Base-by-base conservation (phyloP, 92 coral and sea anemone species). In the Phymanthus crucifer region DNA sequence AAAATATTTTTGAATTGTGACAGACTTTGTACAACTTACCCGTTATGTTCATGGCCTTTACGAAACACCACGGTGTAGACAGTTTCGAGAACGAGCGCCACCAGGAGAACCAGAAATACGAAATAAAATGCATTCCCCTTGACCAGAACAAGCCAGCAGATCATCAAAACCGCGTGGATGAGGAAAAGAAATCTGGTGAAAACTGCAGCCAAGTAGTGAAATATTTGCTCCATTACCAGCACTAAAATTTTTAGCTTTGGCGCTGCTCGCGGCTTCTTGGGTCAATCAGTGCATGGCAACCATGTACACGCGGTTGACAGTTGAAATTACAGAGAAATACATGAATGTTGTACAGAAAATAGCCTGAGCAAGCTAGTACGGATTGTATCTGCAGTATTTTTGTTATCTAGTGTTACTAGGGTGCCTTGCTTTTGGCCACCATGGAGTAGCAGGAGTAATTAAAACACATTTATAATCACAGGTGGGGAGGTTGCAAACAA, bases 21-120 rank as follows among this genome's bases (percentile, higher is more conserved):
- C n/a, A n/a, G n/a, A n/a, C n/a, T n/a, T n/a, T n/a, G n/a, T n/a
- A 23, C 23, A n/a, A 85, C 98, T 92, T 86, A 92, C 98, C 98
- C 94, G 46, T 78, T 83, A 37, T 92, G 93, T 36, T 94, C 98
- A 19, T 92, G 97, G 8, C 98, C 97, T 88, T 90, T 94, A 16
- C 98, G 89, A 58, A 82, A 86, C 21, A 91, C 83, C 23, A 94
- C 97, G 10, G 98, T 94, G n/a, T 90, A 80, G 11, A 90, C 58
- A 27, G 98, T 90, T 73, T 94, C 98, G 27, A 90, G 35, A 36
- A 93, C 56, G 29, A 94, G 89, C 8, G 89, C 90, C 18, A 83
- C 88, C 45, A 89, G 84, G 58, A 84, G 88, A 31, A 85, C 70
- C 58, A 84, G 74, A 74, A 94, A 89, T 17, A 94, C 75, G 75